These are phyloP conservation scores for Babyrousa celebensis DNA, from an alignment of 2,797 vertebrate genomes.

Conservation along the genomic window DNA sequence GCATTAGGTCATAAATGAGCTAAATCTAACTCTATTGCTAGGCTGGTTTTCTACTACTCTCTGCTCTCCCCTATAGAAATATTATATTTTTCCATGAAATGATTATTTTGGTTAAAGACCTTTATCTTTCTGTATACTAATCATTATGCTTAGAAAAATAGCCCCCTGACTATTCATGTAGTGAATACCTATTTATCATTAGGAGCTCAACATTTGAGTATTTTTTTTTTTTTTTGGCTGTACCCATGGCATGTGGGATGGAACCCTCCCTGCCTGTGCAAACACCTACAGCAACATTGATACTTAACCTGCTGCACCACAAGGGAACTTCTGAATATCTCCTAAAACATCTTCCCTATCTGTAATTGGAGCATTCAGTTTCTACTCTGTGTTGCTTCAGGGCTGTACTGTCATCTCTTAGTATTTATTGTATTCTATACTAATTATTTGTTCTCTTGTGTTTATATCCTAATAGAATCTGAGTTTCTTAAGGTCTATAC, in stretches of 20 bases:
- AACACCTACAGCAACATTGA: too few species aligned
- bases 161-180: neutral
- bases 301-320: too few species aligned
- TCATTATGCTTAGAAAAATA: neutral
- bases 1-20: neutral
- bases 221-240: neutral
- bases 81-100: neutral
- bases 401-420: neutral
- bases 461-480: neutral
- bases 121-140: neutral
- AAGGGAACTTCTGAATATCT: neutral
- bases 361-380: neutral
- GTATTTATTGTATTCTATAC: neutral
- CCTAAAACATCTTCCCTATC: neutral
- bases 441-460: neutral
- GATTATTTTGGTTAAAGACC: neutral
- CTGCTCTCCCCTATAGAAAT: slow-evolving; percentile 15
- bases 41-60: neutral
- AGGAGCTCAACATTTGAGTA: neutral
- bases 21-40: slow-evolving; percentile 36
- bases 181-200: neutral
- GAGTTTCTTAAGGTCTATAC: neutral
- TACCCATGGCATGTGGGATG: too few species aligned
- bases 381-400: neutral
- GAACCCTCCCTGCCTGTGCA: too few species aligned